phyloP scores from a whole-genome alignment of 1,140 invertebrate species.

The Acromyrmex echinatior region DNA sequence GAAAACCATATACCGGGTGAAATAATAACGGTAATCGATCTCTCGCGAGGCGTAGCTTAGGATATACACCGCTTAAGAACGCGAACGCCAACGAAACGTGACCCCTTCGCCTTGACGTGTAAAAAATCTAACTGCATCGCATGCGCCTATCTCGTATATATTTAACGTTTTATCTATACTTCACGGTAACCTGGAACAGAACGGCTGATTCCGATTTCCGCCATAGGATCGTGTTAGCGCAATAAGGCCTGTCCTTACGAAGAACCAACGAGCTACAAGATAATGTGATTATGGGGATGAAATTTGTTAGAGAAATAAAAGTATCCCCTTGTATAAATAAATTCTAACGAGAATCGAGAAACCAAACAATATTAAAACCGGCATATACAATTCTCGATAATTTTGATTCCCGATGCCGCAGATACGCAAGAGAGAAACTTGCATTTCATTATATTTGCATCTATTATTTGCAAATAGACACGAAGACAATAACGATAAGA shows the following conservation, averaged over 20 bases:
- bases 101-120: constrained; percentile 74
- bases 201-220: constrained; percentile 6
- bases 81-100: constrained; percentile 70
- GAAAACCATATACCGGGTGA: constrained; percentile 47
- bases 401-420: not conserved
- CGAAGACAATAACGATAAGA: not conserved
- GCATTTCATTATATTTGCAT: not conserved
- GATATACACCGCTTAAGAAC: constrained; percentile 57
- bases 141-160: constrained; percentile 59
- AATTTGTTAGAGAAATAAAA: not conserved
- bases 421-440: not conserved
- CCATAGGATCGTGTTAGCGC: not conserved
- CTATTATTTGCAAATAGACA: constrained; percentile 9
- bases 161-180: constrained; percentile 54
- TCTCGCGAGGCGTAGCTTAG: constrained; percentile 37
- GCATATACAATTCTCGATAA: not conserved
- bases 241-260: not conserved
- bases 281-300: not conserved
- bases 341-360: not conserved
- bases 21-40: constrained; percentile 33
- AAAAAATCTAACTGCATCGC: constrained; percentile 81
- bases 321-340: not conserved
- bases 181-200: constrained; percentile 42
- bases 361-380: not conserved
- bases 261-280: not conserved